A percentile compares a stretch with the other conserved stretches of the same genome.
Evolutionary conservation across 2,888 invertebrate genomes (phyloP).

Genomic region (Platycnemis pennipes): DNA sequence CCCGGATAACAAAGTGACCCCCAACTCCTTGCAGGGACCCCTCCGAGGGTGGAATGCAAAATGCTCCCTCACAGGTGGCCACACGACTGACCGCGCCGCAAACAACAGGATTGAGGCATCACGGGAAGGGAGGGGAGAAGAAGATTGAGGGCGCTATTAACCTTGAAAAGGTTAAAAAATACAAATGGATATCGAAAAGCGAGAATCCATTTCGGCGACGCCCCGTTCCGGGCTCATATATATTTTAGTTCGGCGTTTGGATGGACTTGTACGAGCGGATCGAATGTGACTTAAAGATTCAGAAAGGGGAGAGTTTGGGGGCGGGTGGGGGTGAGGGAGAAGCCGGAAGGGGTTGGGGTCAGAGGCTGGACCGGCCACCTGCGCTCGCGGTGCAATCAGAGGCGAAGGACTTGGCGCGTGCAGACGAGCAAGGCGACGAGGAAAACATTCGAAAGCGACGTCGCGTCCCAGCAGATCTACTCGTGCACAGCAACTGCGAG

Average conservation of each 20-base stretch:
- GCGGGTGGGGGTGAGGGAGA: too few species aligned
- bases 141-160: background rate
- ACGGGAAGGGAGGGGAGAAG: background rate
- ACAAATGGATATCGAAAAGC: background rate
- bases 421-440: background rate
- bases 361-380: background rate
- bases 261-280: background rate
- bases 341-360: too few species aligned
- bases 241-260: background rate
- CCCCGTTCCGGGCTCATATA: background rate
- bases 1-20: background rate
- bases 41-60: background rate
- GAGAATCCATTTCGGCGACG: background rate
- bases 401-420: background rate
- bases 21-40: background rate
- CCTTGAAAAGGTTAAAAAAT: background rate
- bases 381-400: background rate
- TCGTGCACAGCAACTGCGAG: too few species aligned
- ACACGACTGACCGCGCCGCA: background rate
- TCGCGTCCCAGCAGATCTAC: too few species aligned
- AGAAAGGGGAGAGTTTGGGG: background rate
- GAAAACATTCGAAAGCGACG: background rate
- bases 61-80: background rate
- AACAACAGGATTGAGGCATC: background rate
- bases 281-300: constrained; percentile 22